Base-by-base conservation (phyloP, 2,113 vertebrate species). In the Crotalus helleri region DNA sequence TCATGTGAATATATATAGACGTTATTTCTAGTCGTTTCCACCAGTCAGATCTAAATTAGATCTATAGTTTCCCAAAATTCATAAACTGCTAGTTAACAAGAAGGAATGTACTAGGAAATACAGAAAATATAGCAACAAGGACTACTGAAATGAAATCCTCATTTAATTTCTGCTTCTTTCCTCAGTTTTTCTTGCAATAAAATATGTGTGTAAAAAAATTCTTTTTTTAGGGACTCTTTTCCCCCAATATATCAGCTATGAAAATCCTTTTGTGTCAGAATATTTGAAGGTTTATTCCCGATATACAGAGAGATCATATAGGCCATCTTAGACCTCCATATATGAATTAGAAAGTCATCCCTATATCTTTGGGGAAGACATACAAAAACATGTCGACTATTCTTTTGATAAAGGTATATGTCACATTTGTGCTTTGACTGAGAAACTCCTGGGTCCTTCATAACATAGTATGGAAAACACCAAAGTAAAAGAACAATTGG, bases 91-190 rank as follows among this genome's bases (percentile, higher is more conserved):
- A 69, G 29, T 44, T 46, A 57, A 24, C 29, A 57, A 26, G 6
- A 85, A 85, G 26, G 26, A 44, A 15, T 12, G 8, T 39, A 57
- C 46, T 54, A 44, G 57, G 53, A 44, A 44, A 49, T 46, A 53
- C 26, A 33, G 17, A 39, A 23, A 85, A 23, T 13, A 39, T 33
- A 54, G 64, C 24, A 39, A 17, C 26, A 69, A 29, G 13, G 24
- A 69, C 91, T 85, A 46, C 61, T 91, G 69, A 53, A 81, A 13
- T 0, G 0, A 1, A 5, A 91, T 95, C 94, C 55, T 90, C 17
- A 69, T 24, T 95, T 91, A 94, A 74, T 58, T 88, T 93, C 21
- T 91, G 94, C n/a, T 85, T 54, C n/a, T 33, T 61, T 87, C 26
- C 49, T 85, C 17, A 44, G 26, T 90, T 61, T 90, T 51, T 87